Base-by-base conservation (phyloP, 2,113 vertebrate species). In the Rallus limicola region DNA sequence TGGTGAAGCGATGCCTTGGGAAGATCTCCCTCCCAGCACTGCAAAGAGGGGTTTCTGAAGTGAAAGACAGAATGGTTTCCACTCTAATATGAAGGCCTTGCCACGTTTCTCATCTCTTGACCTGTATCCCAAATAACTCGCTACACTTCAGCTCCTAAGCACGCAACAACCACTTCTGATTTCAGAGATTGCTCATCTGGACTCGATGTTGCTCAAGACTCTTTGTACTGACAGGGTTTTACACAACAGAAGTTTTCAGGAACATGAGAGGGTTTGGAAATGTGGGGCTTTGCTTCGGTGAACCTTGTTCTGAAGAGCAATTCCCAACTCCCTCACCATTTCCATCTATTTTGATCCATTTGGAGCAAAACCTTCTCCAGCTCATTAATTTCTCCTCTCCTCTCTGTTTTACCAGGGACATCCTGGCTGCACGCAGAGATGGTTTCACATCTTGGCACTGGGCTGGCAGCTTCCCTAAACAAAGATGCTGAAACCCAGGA, bases 381-480 rank as follows among this genome's bases (percentile, higher is more conserved):
- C n/a, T 69, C 77, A 40, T 71, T 68, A 82, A 53, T 31, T 56
- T 84, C 81, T 94, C 44, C 44, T 79, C 55, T 71, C 21, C 31
- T 38, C 11, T 5, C 12, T 6, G 5, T 62, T 84, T 34, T 58
- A 20, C 55, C 21, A n/a, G 42, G 13, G 74, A 82, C 48, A 81
- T 44, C 29, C 60, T 50, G 21, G 60, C 58, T 91, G 82, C 69
- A 71, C 31, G 81, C 24, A n/a, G 74, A 71, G 72, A 91, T 58
- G 26, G 25, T 50, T 86, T 81, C 65, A 59, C 38, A 34, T 34
- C 55, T 79, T 72, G 67, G 26, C 82, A 59, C 1, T 1, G 52
- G 56, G 70, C 86, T 92, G 78, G 88, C 76, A 95, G 13, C 64
- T 79, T 86, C 48, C 88, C 82, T 68, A 82, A 93, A 92, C 64